phyloP scores from a whole-genome alignment of 2,113 vertebrate species.

The Tauraco erythrolophus region DNA sequence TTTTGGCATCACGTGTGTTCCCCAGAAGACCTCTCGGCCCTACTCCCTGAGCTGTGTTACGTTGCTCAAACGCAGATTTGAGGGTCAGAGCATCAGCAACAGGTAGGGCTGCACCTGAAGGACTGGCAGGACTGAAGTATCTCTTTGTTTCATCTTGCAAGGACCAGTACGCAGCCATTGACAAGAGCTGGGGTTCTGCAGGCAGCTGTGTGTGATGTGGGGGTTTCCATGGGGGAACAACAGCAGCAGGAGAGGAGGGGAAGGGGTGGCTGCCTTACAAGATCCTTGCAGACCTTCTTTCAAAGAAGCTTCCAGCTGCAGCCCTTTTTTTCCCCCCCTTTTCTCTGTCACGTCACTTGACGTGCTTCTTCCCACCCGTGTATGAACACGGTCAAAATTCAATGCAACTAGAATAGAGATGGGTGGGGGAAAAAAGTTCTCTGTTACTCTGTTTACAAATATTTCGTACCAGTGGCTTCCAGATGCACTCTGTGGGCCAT shows the following conservation, averaged over 20 bases:
- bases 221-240: not conserved
- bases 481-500: not conserved
- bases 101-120: not conserved
- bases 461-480: not conserved
- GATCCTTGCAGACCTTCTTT: not conserved
- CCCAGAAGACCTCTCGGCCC: not conserved
- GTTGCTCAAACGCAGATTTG: not conserved
- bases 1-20: rapidly evolving
- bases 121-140: not conserved
- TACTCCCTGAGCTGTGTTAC: not conserved
- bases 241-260: not conserved
- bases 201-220: rapidly evolving
- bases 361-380: rapidly evolving
- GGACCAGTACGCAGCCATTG: not conserved
- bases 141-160: not conserved
- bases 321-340: not conserved
- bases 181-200: not conserved
- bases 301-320: not conserved
- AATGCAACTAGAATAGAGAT: not conserved
- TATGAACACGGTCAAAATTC: not conserved
- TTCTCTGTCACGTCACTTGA: not conserved
- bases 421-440: not conserved
- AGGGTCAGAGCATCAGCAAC: not conserved
- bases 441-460: not conserved
- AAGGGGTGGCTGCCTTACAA: not conserved